Percentiles rank a stretch among this genome's conserved stretches.
phyloP scores from a whole-genome alignment of 2,797 vertebrate genomes.

The Podarcis lilfordi region DNA sequence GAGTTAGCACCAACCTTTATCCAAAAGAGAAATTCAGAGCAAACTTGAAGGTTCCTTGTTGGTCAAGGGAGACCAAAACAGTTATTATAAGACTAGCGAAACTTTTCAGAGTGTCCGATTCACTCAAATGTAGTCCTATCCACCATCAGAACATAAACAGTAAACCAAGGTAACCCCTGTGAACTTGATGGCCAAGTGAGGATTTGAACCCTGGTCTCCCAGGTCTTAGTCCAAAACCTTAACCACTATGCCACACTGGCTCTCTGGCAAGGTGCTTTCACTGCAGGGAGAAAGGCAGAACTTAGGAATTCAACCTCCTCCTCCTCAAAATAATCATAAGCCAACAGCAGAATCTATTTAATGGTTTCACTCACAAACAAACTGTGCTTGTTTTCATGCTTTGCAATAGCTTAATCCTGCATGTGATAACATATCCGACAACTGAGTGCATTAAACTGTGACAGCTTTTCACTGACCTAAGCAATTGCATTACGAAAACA shows the following conservation, averaged over 20 bases:
- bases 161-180: no score
- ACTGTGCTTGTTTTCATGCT: constrained; percentile 73
- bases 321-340: constrained; percentile 61
- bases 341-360: constrained; percentile 68
- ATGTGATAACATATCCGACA: constrained; percentile 72
- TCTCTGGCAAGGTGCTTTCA: background rate
- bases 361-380: constrained; percentile 71
- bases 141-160: background rate
- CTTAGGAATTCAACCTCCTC: constrained; percentile 19
- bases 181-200: no score
- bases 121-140: no score
- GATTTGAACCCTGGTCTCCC: no score
- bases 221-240: no score
- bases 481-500: constrained; percentile 76
- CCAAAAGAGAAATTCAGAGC: background rate
- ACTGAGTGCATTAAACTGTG: constrained; percentile 75
- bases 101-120: background rate
- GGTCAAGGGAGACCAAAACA: background rate
- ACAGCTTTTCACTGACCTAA: constrained; percentile 80
- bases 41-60: background rate
- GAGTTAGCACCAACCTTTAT: background rate
- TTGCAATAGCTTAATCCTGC: constrained; percentile 74
- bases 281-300: background rate
- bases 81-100: background rate
- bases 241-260: no score